Base-by-base conservation (phyloP, 2,797 vertebrate species). In the Pyrocephalus nanus region DNA sequence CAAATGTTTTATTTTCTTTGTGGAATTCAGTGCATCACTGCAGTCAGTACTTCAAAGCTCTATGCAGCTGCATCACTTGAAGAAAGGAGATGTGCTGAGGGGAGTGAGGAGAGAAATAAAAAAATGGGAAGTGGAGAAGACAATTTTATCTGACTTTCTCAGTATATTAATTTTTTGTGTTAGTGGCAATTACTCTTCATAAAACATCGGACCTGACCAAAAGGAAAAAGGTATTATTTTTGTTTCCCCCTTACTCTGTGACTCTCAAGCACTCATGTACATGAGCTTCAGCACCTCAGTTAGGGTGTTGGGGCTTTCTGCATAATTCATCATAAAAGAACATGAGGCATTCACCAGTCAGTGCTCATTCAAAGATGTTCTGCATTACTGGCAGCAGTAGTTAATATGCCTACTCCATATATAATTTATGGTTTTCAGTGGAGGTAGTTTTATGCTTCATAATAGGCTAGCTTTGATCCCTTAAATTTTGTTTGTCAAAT, bases 301-400 rank as follows among this genome's bases (percentile, higher is more conserved):
- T 96, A 73, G 94, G 82, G 47, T 83, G 53, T n/a, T 84, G 88
- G 70, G 86, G 72, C 69, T 86, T 92, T 92, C 79, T 97, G 92
- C 95, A 97, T 97, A 97, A 97, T 97, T 97, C 93, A 97, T 97
- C 90, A 96, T 67, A 96, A 95, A 96, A 96, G 93, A 97, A 94
- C 94, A 97, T 21, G 90, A 96, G 47, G 54, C 53, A 88, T 95
- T 96, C 90, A 72, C 80, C 94, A 97, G 93, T 88, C 79, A 83
- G n/a, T 95, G 69, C 94, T 97, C 78, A 91, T 95, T 96, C 96
- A 94, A 83, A 76, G 80, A 71, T 96, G 78, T 75, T 88, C 91
- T 94, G 83, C 93, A 87, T 78, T 93, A 93, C 93, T 78, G 70
- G 54, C 69, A 95, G 86, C 74, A 75, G 67, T 87, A 86, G 91